Conservation (phyloP, 92 coral and sea anemone genomes). For the Parazoanthus darwini region DNA sequence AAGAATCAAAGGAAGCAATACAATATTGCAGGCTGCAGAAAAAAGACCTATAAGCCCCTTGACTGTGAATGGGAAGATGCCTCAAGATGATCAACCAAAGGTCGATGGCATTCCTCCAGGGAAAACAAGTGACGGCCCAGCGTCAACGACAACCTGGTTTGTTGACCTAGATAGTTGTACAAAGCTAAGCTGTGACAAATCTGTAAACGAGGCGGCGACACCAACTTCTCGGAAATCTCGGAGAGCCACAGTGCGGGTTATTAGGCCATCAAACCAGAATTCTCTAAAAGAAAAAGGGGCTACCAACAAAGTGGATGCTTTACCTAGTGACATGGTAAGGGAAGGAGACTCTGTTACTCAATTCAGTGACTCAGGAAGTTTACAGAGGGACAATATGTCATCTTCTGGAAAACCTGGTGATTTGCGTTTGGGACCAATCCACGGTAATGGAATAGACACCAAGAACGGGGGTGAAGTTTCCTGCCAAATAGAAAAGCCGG, state of each 20-base stretch:
- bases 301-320: background rate
- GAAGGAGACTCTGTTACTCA: background rate
- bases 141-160: background rate
- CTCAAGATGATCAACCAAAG: background rate
- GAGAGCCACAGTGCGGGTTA: background rate
- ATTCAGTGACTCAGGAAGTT: background rate
- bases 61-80: conserved; percentile 1
- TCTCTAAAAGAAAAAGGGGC: background rate
- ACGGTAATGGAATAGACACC: background rate
- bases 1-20: conserved; percentile 6
- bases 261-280: background rate
- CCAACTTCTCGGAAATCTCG: background rate
- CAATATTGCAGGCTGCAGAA: background rate
- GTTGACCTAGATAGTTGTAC: background rate
- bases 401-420: background rate
- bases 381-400: background rate
- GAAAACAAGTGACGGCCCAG: background rate
- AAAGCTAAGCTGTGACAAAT: background rate
- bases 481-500: background rate
- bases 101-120: background rate
- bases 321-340: background rate
- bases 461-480: background rate
- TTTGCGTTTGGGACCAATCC: background rate
- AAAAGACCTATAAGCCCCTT: background rate
- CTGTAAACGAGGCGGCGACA: background rate